A percentile compares a stretch with the other conserved stretches of the same genome.
These are phyloP conservation scores for Amphipoea oculea DNA, from an alignment of 2,888 invertebrate genomes.

Conservation along the genomic window DNA sequence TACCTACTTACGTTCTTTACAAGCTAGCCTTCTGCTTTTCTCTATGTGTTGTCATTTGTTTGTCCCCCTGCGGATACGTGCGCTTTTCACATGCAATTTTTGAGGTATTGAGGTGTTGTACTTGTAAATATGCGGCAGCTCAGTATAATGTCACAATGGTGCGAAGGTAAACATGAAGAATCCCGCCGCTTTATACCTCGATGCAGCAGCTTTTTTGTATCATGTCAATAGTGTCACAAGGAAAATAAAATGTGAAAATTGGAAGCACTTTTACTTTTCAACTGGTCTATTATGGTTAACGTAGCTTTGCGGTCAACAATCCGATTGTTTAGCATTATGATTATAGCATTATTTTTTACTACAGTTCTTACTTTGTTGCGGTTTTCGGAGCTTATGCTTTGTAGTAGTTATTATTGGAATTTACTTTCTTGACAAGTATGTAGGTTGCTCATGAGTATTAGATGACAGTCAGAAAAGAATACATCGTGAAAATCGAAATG, in stretches of 20 bases:
- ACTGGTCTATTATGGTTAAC: neutral
- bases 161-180: slow-evolving; percentile 22
- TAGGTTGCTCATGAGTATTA: neutral
- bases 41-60: slow-evolving; percentile 32
- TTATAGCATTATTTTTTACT: neutral
- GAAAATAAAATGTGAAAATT: slow-evolving; percentile 6
- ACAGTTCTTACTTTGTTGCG: neutral
- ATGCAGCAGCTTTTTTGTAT: slow-evolving; percentile 28
- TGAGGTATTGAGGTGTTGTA: slow-evolving; percentile 55
- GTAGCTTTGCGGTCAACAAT: neutral
- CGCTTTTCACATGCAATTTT: slow-evolving; percentile 55
- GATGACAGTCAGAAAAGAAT: neutral
- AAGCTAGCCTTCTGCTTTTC: slow-evolving; percentile 8
- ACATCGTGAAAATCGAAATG: neutral
- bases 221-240: slow-evolving; percentile 12
- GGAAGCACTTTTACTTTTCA: neutral
- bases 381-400: neutral
- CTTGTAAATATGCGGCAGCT: slow-evolving; percentile 54
- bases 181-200: slow-evolving; percentile 23
- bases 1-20: neutral
- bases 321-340: neutral
- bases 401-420: neutral
- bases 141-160: slow-evolving; percentile 47
- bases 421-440: neutral
- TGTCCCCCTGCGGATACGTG: slow-evolving; percentile 53